These are phyloP conservation scores for Ooceraea biroi DNA, from an alignment of 1,140 invertebrate species.

Conservation along the genomic window DNA sequence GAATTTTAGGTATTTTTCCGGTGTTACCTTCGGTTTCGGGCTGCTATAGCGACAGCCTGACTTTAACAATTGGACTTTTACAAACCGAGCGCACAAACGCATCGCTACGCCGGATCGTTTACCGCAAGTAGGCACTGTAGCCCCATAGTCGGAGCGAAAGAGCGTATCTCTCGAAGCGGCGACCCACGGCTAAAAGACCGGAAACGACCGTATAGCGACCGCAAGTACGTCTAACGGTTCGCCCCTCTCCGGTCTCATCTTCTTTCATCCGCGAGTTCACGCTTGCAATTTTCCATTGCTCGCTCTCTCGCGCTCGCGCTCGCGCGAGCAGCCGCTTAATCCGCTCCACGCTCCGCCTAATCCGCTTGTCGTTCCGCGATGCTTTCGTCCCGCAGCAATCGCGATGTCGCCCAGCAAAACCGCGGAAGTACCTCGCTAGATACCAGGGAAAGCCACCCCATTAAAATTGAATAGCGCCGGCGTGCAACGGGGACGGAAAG, in stretches of 20 bases:
- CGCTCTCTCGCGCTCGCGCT: slow-evolving; percentile 39
- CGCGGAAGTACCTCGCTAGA: neutral
- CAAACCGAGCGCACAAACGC: slow-evolving; percentile 1
- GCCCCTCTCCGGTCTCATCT: slow-evolving; percentile 41
- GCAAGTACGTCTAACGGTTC: slow-evolving; percentile 74
- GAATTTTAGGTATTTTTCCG: slow-evolving; percentile 21
- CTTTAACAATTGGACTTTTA: slow-evolving; percentile 14
- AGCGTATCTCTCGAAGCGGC: slow-evolving; percentile 65
- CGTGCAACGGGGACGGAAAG: neutral
- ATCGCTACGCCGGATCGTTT: slow-evolving; percentile 46
- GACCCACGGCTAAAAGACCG: slow-evolving; percentile 70
- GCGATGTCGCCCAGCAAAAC: too few species aligned
- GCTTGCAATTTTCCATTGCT: slow-evolving; percentile 49
- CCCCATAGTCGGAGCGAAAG: slow-evolving; percentile 59
- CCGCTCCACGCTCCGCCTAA: slow-evolving; percentile 51
- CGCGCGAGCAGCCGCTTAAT: slow-evolving; percentile 50
- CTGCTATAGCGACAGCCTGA: slow-evolving; percentile 11
- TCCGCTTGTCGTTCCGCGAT: slow-evolving; percentile 50
- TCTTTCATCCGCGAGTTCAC: slow-evolving; percentile 60
- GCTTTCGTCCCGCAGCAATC: neutral
- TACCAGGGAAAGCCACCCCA: neutral
- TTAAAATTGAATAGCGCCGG: slow-evolving; percentile 32
- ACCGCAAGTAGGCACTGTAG: slow-evolving; percentile 29
- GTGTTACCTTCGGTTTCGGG: neutral
- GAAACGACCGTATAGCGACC: slow-evolving; percentile 72